Percentiles rank a stretch among this genome's conserved stretches.
Conservation (phyloP, 2,113 vertebrate species). For the Jaculus jaculus region DNA sequence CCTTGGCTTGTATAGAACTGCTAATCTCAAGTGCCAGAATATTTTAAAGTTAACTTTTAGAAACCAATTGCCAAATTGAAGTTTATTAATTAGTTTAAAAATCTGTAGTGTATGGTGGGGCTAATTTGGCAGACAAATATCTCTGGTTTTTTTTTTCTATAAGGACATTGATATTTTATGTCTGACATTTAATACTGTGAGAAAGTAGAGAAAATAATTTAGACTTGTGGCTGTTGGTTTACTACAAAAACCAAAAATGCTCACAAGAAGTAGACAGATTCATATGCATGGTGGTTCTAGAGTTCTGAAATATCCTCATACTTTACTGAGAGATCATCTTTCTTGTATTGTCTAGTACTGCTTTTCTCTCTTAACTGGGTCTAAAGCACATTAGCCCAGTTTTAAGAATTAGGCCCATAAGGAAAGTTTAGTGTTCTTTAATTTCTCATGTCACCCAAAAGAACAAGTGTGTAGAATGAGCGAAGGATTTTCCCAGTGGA, state of each 20-base stretch:
- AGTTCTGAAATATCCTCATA: neutral
- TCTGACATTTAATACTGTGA: slow-evolving; percentile 9
- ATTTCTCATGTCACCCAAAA: neutral
- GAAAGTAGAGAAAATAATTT: neutral
- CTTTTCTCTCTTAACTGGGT: neutral
- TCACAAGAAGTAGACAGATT: neutral
- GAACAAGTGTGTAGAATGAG: neutral
- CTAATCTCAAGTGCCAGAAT: neutral
- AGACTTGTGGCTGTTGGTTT: neutral
- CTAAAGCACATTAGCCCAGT: slow-evolving; percentile 7
- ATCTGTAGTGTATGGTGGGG: neutral
- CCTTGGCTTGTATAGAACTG: neutral
- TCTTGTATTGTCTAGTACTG: neutral
- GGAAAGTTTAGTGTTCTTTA: neutral
- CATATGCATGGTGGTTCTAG: neutral
- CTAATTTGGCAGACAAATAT: neutral
- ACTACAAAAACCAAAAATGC: slow-evolving; percentile 4
- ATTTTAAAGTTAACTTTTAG: slow-evolving; percentile 44
- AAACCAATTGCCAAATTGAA: neutral
- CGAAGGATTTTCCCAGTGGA: slow-evolving; percentile 5
- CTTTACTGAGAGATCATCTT: neutral
- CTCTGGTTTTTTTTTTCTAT: neutral
- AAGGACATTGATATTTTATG: neutral
- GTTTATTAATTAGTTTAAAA: neutral
- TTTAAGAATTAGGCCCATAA: slow-evolving; percentile 35